Evolutionary conservation across 2,797 vertebrate genomes (phyloP), one percentile per base, ranked within the genome.

Genomic region (Alectoris magna): DNA sequence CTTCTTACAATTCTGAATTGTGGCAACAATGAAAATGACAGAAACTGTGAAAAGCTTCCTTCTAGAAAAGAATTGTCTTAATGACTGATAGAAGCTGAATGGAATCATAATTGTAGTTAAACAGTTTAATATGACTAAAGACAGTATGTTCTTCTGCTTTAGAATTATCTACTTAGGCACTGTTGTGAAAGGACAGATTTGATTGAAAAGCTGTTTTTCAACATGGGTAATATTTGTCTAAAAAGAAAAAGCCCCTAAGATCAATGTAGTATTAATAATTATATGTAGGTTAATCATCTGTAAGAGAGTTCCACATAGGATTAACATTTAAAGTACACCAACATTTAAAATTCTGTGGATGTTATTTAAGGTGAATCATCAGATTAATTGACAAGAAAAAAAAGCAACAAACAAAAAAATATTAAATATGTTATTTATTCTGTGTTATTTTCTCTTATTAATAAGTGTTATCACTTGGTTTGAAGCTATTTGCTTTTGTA

Each of bases 31-130:
- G 55, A 71, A 82, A 74, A 82, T 46, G 67, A 87, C 75, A 83
- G 16, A 68, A 13, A 11, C 24, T 86, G 53, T 80, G 59, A 76
- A 79, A 75, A 91, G 10, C 46, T 74, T 84, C 84, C 22, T 72
- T 87, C 63, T 77, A 39, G 34, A 23, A 59, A 34, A 89, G 70
- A 66, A 77, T 1, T 76, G 66, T 83, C 56, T 68, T 91, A 23
- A 70, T 68, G 72, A 77, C 36, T 67, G 39, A 80, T 16, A 76
- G 72, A 68, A 2, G 3, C 19, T 82, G 51, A 91, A 86, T 46
- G 68, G 85, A 90, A 62, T 68, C 75, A 70, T 78, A 94, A 87
- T 91, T 79, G 59, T 34, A 48, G 29, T 71, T 85, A 90, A 91
- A 58, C 68, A 79, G 58, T 69, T 43, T 75, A 81, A 74, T 76